phyloP scores from a whole-genome alignment of 2,888 invertebrate genomes.

The Erebia palarica region DNA sequence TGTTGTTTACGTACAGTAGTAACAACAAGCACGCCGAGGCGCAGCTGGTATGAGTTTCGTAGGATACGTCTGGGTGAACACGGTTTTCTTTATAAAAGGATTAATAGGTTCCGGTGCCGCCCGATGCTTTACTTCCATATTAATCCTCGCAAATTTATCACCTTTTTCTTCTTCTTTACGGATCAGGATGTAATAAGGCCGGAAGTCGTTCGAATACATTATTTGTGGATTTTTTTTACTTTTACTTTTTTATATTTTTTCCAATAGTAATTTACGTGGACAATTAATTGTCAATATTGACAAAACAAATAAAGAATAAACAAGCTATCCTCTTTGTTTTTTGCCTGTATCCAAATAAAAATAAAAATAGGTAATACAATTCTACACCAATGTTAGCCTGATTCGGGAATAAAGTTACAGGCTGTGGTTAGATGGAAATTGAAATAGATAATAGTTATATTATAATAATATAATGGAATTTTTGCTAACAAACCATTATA shows the following conservation, averaged over 20 bases:
- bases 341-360: too few relatives aligned
- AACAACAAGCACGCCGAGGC: slow-evolving; percentile 66
- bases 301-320: too few relatives aligned
- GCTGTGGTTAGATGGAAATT: too few relatives aligned
- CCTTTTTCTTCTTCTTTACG: slow-evolving; percentile 76
- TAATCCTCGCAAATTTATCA: slow-evolving; percentile 66
- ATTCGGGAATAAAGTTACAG: too few relatives aligned
- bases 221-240: slow-evolving; percentile 32
- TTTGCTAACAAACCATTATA: too few relatives aligned
- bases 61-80: slow-evolving; percentile 70
- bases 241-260: slow-evolving; percentile 31
- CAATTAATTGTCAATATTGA: slow-evolving; percentile 9
- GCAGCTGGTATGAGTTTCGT: slow-evolving; percentile 65
- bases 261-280: not conserved
- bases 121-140: slow-evolving; percentile 69
- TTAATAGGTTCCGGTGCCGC: slow-evolving; percentile 54
- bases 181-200: slow-evolving; percentile 67
- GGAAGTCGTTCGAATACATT: slow-evolving; percentile 66
- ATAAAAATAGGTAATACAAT: too few relatives aligned
- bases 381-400: too few relatives aligned
- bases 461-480: too few relatives aligned
- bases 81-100: slow-evolving; percentile 64
- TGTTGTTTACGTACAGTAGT: slow-evolving; percentile 56
- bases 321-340: too few relatives aligned
- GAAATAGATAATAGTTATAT: too few relatives aligned